These are phyloP conservation scores for Neopipo cinnamomea DNA, from an alignment of 2,113 vertebrate genomes.

Conservation along the genomic window DNA sequence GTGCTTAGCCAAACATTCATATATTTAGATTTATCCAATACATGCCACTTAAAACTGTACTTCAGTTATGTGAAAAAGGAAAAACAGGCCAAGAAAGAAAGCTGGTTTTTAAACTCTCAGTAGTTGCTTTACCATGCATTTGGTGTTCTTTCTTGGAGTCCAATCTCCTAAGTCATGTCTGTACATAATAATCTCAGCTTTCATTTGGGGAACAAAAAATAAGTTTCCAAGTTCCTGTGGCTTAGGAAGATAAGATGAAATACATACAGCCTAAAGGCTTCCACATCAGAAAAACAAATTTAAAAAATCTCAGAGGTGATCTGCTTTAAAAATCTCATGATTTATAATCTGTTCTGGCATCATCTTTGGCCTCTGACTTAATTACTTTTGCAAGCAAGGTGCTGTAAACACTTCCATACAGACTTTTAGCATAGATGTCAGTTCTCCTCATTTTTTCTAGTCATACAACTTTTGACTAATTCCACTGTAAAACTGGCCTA, in stretches of 20 bases:
- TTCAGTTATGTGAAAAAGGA: background rate
- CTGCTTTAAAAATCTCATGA: background rate
- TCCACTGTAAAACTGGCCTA: background rate
- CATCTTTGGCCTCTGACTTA: background rate
- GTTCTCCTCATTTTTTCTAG: background rate
- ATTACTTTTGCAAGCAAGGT: background rate
- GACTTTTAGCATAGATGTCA: background rate
- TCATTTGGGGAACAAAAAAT: background rate
- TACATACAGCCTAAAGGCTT: background rate
- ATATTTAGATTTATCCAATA: background rate
- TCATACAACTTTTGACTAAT: background rate
- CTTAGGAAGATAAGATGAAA: background rate
- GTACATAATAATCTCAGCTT: background rate
- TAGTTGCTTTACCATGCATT: background rate
- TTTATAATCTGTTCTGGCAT: background rate
- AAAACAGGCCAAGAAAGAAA: background rate
- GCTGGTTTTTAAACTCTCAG: background rate
- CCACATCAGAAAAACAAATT: background rate
- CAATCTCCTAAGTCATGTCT: background rate
- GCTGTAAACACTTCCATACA: background rate
- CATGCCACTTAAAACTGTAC: background rate
- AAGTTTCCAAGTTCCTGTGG: background rate
- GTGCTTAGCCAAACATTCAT: background rate
- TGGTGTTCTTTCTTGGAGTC: background rate
- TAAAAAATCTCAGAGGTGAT: background rate